A percentile compares a stretch with the other conserved stretches of the same genome.
These are phyloP conservation scores for Petrocephalus microphthalmus DNA, from an alignment of 2,113 vertebrate genomes.

Conservation along the genomic window DNA sequence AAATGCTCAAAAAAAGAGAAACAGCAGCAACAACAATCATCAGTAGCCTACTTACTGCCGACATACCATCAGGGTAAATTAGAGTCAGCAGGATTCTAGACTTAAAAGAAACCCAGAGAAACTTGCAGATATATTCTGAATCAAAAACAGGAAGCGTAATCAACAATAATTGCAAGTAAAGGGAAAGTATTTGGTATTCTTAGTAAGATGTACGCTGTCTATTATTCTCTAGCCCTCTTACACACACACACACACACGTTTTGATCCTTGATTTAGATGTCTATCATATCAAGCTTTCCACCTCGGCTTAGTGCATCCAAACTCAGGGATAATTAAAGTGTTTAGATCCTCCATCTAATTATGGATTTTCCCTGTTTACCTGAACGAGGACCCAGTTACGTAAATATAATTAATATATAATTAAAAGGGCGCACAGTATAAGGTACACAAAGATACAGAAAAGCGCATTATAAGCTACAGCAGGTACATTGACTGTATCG, in stretches of 20 bases:
- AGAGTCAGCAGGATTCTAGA: neutral
- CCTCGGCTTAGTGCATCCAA: neutral
- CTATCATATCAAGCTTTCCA: neutral
- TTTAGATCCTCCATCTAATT: conserved; percentile 38
- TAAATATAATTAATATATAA: neutral
- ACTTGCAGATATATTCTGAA: neutral
- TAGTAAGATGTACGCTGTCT: neutral
- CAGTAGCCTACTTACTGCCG: neutral
- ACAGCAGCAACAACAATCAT: neutral
- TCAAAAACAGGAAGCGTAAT: neutral
- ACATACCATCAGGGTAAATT: conserved; percentile 2
- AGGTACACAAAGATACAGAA: neutral
- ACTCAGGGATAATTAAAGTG: conserved; percentile 4
- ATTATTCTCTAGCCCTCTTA: neutral
- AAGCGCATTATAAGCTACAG: neutral
- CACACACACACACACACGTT: neutral
- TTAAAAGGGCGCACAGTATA: neutral
- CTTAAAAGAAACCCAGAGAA: neutral
- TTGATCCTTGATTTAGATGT: neutral
- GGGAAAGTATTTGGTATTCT: neutral
- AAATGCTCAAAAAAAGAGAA: conserved; percentile 2
- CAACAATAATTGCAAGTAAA: neutral
- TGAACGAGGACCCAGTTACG: conserved; percentile 1
- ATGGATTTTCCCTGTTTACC: conserved; percentile 32
- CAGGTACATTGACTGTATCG: neutral